Evolutionary conservation across 2,888 invertebrate species (phyloP).

Genomic region (Linyphia triangularis): DNA sequence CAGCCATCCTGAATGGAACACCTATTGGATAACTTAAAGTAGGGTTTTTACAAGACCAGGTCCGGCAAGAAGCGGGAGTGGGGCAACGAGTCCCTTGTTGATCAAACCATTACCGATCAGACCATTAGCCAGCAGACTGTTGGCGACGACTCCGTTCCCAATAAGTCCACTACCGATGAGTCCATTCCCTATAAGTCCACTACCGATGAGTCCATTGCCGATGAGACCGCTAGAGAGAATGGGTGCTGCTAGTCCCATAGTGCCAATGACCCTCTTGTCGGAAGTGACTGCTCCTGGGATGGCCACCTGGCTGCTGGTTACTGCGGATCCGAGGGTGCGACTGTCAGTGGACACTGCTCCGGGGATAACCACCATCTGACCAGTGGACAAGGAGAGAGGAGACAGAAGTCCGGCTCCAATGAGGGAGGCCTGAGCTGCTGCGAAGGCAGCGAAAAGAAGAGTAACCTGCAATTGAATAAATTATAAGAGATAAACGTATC

Average conservation of each 20-base stretch:
- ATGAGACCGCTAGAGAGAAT: not conserved
- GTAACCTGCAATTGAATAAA: conserved; percentile 33
- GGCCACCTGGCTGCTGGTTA: conserved; percentile 17
- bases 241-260: not conserved
- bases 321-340: conserved; percentile 14
- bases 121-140: not conserved
- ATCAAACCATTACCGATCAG: not conserved
- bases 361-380: conserved; percentile 30
- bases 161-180: not conserved
- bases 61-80: not conserved
- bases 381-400: conserved; percentile 8
- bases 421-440: conserved; percentile 21
- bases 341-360: conserved; percentile 44
- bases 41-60: conserved; percentile 33
- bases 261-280: conserved; percentile 42
- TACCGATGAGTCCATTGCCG: conserved; percentile 42
- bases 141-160: not conserved
- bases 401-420: conserved; percentile 19
- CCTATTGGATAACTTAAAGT: not conserved
- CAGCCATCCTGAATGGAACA: too few species aligned
- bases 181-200: not conserved
- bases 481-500: too few species aligned
- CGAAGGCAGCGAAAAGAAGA: conserved; percentile 26
- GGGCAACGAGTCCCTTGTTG: not conserved
- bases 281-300: conserved; percentile 45